These are phyloP conservation scores for Abramis brama DNA, from an alignment of 2,113 vertebrate genomes.

Conservation along the genomic window DNA sequence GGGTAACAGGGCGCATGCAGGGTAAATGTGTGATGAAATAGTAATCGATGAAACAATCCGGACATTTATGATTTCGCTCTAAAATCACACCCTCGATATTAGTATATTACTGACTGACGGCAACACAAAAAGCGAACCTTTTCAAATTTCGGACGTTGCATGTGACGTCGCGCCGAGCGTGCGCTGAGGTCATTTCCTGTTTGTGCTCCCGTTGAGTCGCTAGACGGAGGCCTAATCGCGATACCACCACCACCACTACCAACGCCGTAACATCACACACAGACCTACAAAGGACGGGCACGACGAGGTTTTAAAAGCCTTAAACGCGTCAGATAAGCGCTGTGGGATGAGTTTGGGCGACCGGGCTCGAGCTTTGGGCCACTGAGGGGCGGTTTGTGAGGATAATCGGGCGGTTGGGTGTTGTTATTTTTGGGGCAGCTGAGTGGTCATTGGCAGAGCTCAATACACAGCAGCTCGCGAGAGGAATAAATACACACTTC, in stretches of 20 bases:
- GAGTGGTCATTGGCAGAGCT: conserved; percentile 81
- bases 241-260: conserved; percentile 44
- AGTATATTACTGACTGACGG: not conserved
- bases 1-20: not conserved
- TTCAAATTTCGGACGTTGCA: conserved; percentile 6
- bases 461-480: conserved; percentile 70
- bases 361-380: conserved; percentile 7
- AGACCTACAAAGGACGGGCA: conserved; percentile 18
- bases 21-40: not conserved
- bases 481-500: conserved; percentile 37
- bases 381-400: conserved; percentile 57
- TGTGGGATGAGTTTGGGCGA: conserved; percentile 24
- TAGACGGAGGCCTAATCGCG: conserved; percentile 59
- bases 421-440: conserved; percentile 62
- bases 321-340: not conserved
- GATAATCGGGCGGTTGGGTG: conserved; percentile 57
- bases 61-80: not conserved
- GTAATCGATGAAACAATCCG: not conserved
- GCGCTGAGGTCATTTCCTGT: conserved; percentile 75
- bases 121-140: not conserved
- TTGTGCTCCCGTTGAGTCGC: conserved; percentile 64
- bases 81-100: not conserved
- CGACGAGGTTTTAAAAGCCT: conserved; percentile 17
- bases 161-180: conserved; percentile 19
- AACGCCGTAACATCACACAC: not conserved